phyloP scores from a whole-genome alignment of 2,797 vertebrate genomes.

The Epinephelus coioides region DNA sequence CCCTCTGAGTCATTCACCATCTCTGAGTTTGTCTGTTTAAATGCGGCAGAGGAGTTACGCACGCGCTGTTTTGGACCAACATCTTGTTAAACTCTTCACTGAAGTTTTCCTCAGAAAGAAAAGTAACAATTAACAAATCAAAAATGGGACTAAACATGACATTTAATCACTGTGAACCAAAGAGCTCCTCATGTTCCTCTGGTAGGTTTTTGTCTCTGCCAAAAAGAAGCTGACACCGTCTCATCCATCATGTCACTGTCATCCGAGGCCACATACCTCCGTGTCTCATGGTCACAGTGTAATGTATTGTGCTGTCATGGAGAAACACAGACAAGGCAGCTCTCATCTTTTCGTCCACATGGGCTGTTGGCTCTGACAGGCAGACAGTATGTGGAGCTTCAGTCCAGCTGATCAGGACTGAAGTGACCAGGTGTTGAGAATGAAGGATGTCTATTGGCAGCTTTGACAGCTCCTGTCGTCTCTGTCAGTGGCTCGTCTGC shows the following conservation, averaged over 20 bases:
- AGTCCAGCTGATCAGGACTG: constrained; percentile 41
- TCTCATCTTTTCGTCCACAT: neutral
- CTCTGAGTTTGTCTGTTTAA: too few relatives aligned
- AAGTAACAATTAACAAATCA: neutral
- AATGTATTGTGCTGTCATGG: constrained; percentile 7
- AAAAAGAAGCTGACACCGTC: constrained; percentile 23
- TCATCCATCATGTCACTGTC: constrained; percentile 38
- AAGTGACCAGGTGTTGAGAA: constrained; percentile 44
- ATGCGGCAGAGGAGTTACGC: neutral
- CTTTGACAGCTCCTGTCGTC: constrained; percentile 53
- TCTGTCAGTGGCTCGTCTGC: constrained; percentile 20
- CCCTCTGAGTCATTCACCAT: neutral
- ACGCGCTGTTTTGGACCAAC: neutral
- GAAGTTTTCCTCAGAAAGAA: neutral
- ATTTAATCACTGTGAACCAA: neutral
- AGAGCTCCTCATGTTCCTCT: neutral
- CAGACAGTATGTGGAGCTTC: constrained; percentile 30
- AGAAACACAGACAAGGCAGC: neutral
- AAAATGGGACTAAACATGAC: neutral
- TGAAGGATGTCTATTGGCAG: constrained; percentile 3
- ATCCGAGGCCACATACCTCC: constrained; percentile 35
- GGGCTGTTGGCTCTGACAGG: neutral
- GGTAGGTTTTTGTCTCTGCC: constrained; percentile 10
- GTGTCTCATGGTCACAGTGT: constrained; percentile 1
- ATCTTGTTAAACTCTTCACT: neutral